Conservation (phyloP, 1,140 invertebrate species). For the Mesaphorura yosii region DNA sequence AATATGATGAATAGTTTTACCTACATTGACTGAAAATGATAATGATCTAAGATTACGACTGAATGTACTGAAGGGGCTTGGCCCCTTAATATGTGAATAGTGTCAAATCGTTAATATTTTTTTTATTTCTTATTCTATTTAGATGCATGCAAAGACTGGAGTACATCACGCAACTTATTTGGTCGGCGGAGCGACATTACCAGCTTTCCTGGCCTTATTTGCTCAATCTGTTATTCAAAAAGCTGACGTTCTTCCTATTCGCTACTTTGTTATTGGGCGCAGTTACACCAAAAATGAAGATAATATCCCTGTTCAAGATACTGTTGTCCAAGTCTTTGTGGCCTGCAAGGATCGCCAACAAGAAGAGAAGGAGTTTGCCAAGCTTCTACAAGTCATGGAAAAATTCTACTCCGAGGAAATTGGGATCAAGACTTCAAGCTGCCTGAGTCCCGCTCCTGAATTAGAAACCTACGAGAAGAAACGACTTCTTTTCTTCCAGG, state of each 20-base stretch:
- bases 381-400: conserved; percentile 15
- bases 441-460: conserved; percentile 7
- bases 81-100: neutral
- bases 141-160: neutral
- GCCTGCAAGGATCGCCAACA: conserved; percentile 12
- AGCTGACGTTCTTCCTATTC: conserved; percentile 7
- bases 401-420: conserved; percentile 13
- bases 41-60: neutral
- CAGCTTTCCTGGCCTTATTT: conserved; percentile 17
- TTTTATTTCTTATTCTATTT: conserved; percentile 2
- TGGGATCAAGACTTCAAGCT: conserved; percentile 10
- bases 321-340: conserved; percentile 18
- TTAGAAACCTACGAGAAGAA: conserved; percentile 21
- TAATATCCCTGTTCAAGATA: conserved; percentile 3
- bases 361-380: conserved; percentile 18
- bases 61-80: neutral
- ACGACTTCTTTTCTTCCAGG: conserved; percentile 12
- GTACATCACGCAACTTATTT: conserved; percentile 18
- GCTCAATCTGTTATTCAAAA: conserved; percentile 16
- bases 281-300: conserved; percentile 7
- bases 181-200: conserved; percentile 21
- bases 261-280: conserved; percentile 24
- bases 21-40: neutral
- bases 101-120: neutral
- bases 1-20: neutral